phyloP scores from a whole-genome alignment of 2,888 invertebrate species.

The Eueremaeus valkanovi region DNA sequence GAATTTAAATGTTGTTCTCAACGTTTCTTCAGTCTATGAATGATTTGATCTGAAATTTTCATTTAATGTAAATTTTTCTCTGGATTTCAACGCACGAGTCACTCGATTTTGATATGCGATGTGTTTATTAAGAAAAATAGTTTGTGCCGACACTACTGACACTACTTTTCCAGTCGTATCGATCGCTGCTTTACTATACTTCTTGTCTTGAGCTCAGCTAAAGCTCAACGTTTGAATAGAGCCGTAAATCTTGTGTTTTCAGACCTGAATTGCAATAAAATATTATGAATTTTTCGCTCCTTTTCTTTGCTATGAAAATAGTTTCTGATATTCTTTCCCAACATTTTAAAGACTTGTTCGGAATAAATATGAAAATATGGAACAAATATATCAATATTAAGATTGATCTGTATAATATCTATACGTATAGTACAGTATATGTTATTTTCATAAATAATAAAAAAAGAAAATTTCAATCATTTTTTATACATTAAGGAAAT shows the following conservation, averaged over 20 bases:
- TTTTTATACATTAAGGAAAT: no score
- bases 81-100: background rate
- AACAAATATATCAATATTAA: background rate
- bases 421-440: background rate
- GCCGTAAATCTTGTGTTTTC: background rate
- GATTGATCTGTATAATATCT: background rate
- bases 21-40: background rate
- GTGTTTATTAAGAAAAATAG: constrained; percentile 19
- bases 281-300: background rate
- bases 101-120: background rate
- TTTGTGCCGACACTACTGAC: constrained; percentile 7
- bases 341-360: background rate
- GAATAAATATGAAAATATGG: background rate
- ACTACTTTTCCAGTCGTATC: background rate
- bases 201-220: background rate
- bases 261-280: background rate
- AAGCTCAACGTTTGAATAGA: background rate
- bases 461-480: background rate
- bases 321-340: no score
- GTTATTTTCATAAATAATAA: background rate
- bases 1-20: no score
- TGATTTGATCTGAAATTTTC: background rate
- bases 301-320: no score
- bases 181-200: background rate
- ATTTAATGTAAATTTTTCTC: background rate